Evolutionary conservation across 2,113 vertebrate genomes (phyloP), one percentile per base, ranked within the genome.

Genomic region (Laticauda laticaudata): DNA sequence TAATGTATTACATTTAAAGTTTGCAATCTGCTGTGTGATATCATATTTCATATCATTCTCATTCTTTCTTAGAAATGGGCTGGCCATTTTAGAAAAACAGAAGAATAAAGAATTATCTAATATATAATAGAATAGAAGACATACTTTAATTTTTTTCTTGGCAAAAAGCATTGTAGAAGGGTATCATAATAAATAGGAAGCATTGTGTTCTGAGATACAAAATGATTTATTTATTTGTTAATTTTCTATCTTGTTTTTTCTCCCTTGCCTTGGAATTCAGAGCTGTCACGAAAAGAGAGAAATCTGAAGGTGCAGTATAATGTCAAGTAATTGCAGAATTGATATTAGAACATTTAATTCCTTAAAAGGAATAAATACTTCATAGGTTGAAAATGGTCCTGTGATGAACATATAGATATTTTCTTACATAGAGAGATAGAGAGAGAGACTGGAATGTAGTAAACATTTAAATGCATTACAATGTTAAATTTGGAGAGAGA

Each of bases 111-210:
- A 39, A 88, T 54, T 81, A 55, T 89, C 23, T 75, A 92, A 92
- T 92, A 88, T 3, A 20, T 29, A 43, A 24, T 69, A 23, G n/a
- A 92, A 39, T 15, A 43, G 23, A 87, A 81, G 3, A 55, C 75
- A 75, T 75, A 11, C 61, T 87, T 75, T 75, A 75, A 88, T 43
- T 53, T 34, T 75, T 92, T 92, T 87, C 91, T 92, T 89, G 91
- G 87, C 59, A 89, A 87, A 89, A 24, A 55, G 15, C 43, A 34
- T 26, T 45, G 61, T 45, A 53, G 15, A 92, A 75, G 86, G n/a
- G 48, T 92, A 61, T 87, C 51, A 12, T 88, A 69, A 69, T 88
- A 88, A 89, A 56, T 55, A 24, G n/a, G 23, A 53, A 75, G 48
- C 61, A 56, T 45, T 55, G 51, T 92, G 15, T 92, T 88, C 45